Base-by-base conservation (phyloP, 53 echinoderm and acorn worm species). In the Stichopus horrens region DNA sequence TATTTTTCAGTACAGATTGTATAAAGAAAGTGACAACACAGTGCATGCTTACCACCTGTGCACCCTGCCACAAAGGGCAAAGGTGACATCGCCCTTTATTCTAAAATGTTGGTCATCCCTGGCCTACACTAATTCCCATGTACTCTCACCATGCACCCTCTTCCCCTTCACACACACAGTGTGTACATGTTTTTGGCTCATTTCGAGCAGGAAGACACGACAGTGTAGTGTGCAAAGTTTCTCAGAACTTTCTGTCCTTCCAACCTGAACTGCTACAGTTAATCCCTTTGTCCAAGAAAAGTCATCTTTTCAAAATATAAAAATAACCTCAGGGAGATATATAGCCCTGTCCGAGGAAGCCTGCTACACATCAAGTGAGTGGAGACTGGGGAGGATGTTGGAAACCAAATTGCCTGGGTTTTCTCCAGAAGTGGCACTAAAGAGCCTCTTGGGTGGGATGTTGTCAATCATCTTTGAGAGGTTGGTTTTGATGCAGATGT, bases 401-500 rank as follows among this genome's bases (percentile, higher is more conserved):
- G 18, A 13, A 37, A 18, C 18, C 14, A 13, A 71, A 71, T n/a
- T 18, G 71, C n/a, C 71, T 71, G 71, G 18, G 71, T 16, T 71
- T 71, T 71, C 71, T 71, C 71, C 71, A 0, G 19, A 21, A 81
- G 81, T 57, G 81, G 20, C 58, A 57, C 58, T 81, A 81, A 56
- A 81, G 58, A 58, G 57, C 56, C 81, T 81, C 81, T 57, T 81
- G 81, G 81, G 81, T 81, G 81, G 71, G 81, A 21, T 57, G 19
- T 10, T 81, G 81, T 58, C 81, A 81, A 81, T 56, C 81, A 81
- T 9, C 10, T 18, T 7, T 71, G 37, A 71, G 18, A 71, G 18
- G n/a, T 81, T 81, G 81, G 58, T 18, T 58, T 20, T 81, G 21
- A 13, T 81, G 22, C 21, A 37, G 81, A 56, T 54, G 22, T 14